Percentiles rank a stretch among this genome's conserved stretches.
phyloP scores from a whole-genome alignment of 2,113 vertebrate genomes.

The Microtus montanus region DNA sequence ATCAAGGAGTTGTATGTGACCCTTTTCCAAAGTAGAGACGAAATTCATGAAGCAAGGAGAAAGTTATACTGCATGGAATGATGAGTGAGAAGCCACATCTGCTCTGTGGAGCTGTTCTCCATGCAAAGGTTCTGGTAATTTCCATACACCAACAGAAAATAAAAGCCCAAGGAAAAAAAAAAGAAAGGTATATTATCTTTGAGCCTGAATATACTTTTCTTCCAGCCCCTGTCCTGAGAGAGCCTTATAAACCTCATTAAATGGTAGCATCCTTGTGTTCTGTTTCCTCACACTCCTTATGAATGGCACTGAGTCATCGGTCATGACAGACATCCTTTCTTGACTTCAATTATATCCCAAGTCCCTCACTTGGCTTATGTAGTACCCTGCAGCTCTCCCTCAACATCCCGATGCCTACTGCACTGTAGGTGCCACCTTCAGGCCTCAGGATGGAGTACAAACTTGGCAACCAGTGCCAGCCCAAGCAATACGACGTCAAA shows the following conservation, averaged over 20 bases:
- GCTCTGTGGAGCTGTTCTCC: neutral
- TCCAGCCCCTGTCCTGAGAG: neutral
- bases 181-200: neutral
- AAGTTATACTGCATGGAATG: conserved; percentile 4
- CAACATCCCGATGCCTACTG: neutral
- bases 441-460: neutral
- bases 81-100: neutral
- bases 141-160: neutral
- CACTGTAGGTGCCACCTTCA: neutral
- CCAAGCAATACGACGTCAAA: neutral
- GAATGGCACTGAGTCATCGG: conserved; percentile 11
- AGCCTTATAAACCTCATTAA: neutral
- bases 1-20: conserved; percentile 38
- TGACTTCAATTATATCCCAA: neutral
- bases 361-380: neutral
- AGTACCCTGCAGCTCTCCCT: neutral
- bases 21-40: conserved; percentile 47
- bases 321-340: neutral
- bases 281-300: neutral
- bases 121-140: neutral
- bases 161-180: conserved; percentile 12
- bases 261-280: neutral
- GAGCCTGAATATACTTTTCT: conserved; percentile 18
- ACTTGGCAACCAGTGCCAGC: neutral
- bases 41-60: conserved; percentile 34